Base-by-base conservation (phyloP, 2,113 vertebrate genomes). In the Peromyscus maniculatus region DNA sequence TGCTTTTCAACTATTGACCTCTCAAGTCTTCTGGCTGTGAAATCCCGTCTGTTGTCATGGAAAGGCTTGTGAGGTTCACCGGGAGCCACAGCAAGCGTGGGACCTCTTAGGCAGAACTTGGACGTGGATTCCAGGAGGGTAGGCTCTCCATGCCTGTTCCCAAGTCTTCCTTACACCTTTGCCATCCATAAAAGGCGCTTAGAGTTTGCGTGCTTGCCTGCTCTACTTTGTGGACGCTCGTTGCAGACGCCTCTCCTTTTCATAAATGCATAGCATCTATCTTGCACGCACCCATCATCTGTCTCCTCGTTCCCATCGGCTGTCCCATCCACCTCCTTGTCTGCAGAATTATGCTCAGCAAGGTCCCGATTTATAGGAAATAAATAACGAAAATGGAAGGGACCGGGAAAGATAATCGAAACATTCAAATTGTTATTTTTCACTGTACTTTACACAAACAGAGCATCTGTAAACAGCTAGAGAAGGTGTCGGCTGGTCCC, bases 401-500 rank as follows among this genome's bases (percentile, higher is more conserved):
- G 95, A 92, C 93, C 52, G 66, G 84, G 94, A 96, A 79, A 92
- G 43, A 90, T 97, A 96, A 97, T 96, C 19, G 64, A 46, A 92
- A 88, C 93, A 96, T 97, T 83, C 97, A 98, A 98, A 98, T 98
- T 96, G 97, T 97, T 97, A 97, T 98, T 98, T 97, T 97, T 98
- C 97, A 98, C 97, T 94, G 80, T 91, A 89, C 94, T 97, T 97
- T 97, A 94, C 62, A 93, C 97, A 95, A 96, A 95, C 31, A 46
- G 95, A 87, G 94, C 86, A 64, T 55, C 82, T 19, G 4, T 7
- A 86, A 97, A 97, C 91, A 66, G 93, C 97, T 95, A 89, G 89
- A 67, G 86, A 0, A 79, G 62, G 80, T 7, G 43, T 0, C 59
- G 11, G 13, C 59, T 7, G 39, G 43, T 77, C 93, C 89, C 89